A percentile compares a stretch with the other conserved stretches of the same genome.
phyloP scores from a whole-genome alignment of 2,113 vertebrate species.

The Cromileptes altivelis region DNA sequence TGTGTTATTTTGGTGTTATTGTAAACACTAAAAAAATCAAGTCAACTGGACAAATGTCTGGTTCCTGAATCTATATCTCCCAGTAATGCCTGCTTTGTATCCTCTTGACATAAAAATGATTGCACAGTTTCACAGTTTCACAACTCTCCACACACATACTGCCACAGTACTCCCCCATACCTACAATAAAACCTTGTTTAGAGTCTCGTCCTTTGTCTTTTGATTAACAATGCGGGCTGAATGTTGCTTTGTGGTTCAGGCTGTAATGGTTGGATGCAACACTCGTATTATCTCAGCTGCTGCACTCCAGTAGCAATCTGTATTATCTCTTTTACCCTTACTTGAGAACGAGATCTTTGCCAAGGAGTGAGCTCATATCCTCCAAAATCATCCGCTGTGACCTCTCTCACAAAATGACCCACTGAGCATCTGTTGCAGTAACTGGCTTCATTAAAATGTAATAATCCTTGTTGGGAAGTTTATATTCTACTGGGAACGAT shows the following conservation, averaged over 20 bases:
- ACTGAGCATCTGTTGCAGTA: slow-evolving; percentile 29
- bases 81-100: neutral
- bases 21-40: neutral
- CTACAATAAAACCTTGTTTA: slow-evolving; percentile 3
- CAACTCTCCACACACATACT: neutral
- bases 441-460: slow-evolving; percentile 40
- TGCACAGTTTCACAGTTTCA: neutral
- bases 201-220: neutral
- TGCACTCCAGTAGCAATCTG: slow-evolving; percentile 7
- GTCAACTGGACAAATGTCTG: neutral
- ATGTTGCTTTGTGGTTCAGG: slow-evolving; percentile 9
- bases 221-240: slow-evolving; percentile 14
- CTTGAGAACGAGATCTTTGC: slow-evolving; percentile 30
- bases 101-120: neutral
- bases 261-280: neutral
- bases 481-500: too few relatives aligned
- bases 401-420: slow-evolving; percentile 23
- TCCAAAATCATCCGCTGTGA: slow-evolving; percentile 17
- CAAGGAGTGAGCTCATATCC: slow-evolving; percentile 28
- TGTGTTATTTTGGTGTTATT: neutral
- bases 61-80: neutral
- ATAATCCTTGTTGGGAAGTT: slow-evolving; percentile 13
- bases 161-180: too few relatives aligned
- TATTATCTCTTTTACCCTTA: slow-evolving; percentile 29
- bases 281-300: slow-evolving; percentile 8